Percentiles rank a stretch among this genome's conserved stretches.
phyloP scores from a whole-genome alignment of 2,113 vertebrate species.

The Cranoglanis bouderius region DNA sequence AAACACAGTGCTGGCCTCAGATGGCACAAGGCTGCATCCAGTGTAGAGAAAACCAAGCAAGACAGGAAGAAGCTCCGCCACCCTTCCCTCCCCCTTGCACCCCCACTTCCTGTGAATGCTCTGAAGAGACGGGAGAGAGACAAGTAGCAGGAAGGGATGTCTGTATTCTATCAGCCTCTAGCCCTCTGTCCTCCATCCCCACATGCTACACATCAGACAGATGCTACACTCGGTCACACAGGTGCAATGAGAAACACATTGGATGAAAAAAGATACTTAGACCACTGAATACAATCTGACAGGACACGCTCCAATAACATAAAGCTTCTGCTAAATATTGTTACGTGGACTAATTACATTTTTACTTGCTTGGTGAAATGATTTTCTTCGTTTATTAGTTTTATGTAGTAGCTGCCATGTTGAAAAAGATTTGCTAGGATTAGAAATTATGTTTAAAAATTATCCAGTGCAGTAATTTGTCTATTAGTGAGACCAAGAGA shows the following conservation, averaged over 20 bases:
- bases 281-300: slow-evolving; percentile 16
- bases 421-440: not conserved
- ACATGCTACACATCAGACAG: slow-evolving; percentile 65
- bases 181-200: slow-evolving; percentile 49
- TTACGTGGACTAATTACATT: not conserved
- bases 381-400: not conserved
- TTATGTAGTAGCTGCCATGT: not conserved
- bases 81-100: slow-evolving; percentile 30
- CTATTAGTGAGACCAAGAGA: not conserved
- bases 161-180: slow-evolving; percentile 52
- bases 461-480: not conserved
- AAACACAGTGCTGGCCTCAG: slow-evolving; percentile 68
- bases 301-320: slow-evolving; percentile 34
- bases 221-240: slow-evolving; percentile 65
- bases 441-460: not conserved
- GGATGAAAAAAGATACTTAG: slow-evolving; percentile 55
- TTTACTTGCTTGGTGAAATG: not conserved
- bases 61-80: slow-evolving; percentile 68
- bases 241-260: slow-evolving; percentile 67
- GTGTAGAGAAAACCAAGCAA: slow-evolving; percentile 61
- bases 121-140: slow-evolving; percentile 56
- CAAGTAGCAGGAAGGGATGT: slow-evolving; percentile 61
- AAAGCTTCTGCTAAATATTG: slow-evolving; percentile 35
- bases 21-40: slow-evolving; percentile 73
- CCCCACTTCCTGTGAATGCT: slow-evolving; percentile 32